These are phyloP conservation scores for Bubalus kerabau DNA, from an alignment of 2,113 vertebrate species.

Conservation along the genomic window DNA sequence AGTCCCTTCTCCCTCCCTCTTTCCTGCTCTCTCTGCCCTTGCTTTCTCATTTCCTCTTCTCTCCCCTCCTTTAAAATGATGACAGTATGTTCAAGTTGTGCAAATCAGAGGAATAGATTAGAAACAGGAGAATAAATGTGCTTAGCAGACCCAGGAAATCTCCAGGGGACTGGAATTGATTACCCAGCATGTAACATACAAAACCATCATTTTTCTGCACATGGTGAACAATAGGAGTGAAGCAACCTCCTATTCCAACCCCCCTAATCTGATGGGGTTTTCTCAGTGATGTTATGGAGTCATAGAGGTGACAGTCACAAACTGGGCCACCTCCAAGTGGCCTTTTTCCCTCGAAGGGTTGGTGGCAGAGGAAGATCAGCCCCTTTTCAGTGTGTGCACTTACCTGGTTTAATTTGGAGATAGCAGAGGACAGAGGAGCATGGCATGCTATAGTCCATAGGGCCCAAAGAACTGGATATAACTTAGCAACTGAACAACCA, in stretches of 20 bases:
- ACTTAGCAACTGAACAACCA: background rate
- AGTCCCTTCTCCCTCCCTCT: background rate
- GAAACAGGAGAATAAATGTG: constrained; percentile 30
- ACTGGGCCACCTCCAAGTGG: background rate
- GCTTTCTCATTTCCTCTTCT: constrained; percentile 41
- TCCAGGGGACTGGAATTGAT: constrained; percentile 56
- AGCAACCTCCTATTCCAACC: background rate
- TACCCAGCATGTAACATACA: constrained; percentile 30
- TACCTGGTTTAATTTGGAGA: background rate
- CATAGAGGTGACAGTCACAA: background rate
- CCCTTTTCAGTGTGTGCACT: background rate
- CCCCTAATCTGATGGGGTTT: background rate
- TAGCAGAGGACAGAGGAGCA: background rate
- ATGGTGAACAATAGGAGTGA: background rate
- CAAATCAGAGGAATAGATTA: constrained; percentile 63
- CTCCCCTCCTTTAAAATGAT: constrained; percentile 31
- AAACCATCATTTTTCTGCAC: constrained; percentile 33
- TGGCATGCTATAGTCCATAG: background rate
- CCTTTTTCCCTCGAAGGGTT: background rate
- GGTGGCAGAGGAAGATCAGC: background rate
- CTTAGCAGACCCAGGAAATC: constrained; percentile 48
- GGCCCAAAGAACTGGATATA: background rate
- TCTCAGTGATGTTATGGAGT: background rate
- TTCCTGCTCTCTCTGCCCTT: background rate
- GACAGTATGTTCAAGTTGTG: constrained; percentile 49